These are phyloP conservation scores for Hirtodrosophila histrioides DNA, from an alignment of 2,888 invertebrate genomes.

Conservation along the genomic window DNA sequence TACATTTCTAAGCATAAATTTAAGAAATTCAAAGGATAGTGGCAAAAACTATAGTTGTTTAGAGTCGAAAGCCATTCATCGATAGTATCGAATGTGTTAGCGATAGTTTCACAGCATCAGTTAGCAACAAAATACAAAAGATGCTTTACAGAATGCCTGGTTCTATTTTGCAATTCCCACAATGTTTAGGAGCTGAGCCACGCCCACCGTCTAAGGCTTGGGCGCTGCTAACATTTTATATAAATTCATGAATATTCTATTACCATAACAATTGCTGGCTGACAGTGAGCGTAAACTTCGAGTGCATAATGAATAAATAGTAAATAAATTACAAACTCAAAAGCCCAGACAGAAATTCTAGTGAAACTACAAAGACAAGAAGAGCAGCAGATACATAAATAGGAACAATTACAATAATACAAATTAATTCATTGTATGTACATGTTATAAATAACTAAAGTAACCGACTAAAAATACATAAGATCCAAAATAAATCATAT, in stretches of 20 bases:
- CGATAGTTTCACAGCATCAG: too few relatives aligned
- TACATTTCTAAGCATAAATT: too few relatives aligned
- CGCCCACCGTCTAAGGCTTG: neutral
- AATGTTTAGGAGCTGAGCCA: neutral
- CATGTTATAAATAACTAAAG: constrained; percentile 76
- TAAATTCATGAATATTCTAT: constrained; percentile 71
- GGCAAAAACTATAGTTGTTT: too few relatives aligned
- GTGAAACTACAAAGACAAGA: constrained; percentile 12
- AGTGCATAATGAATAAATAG: constrained; percentile 75
- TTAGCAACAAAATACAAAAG: too few relatives aligned
- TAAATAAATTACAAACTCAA: constrained; percentile 57
- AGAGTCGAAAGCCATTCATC: too few relatives aligned
- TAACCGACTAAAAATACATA: constrained; percentile 54
- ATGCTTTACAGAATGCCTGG: too few relatives aligned
- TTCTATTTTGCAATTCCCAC: too few relatives aligned
- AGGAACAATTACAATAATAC: constrained; percentile 57
- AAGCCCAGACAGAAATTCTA: constrained; percentile 27
- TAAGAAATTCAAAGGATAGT: too few relatives aligned
- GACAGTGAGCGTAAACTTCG: constrained; percentile 46
- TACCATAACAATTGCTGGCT: constrained; percentile 49
- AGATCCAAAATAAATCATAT: constrained; percentile 45
- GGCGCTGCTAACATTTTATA: constrained; percentile 21
- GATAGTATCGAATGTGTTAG: too few relatives aligned
- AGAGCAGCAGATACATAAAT: constrained; percentile 25
- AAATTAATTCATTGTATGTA: constrained; percentile 70